Evolutionary conservation across 2,113 vertebrate genomes (phyloP).

Genomic region (Grantiella picta): DNA sequence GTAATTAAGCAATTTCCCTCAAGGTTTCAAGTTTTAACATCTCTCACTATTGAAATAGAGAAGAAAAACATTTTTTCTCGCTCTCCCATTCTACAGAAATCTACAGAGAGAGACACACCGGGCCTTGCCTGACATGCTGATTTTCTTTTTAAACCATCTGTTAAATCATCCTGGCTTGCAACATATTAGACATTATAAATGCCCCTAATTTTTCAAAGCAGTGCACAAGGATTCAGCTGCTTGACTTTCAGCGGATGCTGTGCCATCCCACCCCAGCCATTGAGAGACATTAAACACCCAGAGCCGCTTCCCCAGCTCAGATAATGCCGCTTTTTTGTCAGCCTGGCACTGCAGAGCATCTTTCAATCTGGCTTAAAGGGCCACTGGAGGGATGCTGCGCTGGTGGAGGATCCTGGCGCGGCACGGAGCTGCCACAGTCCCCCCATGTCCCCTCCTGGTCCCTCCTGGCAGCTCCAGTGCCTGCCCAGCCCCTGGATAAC

Average conservation of each 20-base stretch:
- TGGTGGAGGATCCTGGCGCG: neutral
- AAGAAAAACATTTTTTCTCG: conserved; percentile 57
- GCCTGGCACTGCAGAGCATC: conserved; percentile 48
- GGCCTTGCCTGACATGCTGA: conserved; percentile 57
- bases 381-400: conserved; percentile 46
- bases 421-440: neutral
- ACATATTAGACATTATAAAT: conserved; percentile 55
- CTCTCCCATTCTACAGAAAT: conserved; percentile 11
- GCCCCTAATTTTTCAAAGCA: conserved; percentile 63
- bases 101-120: conserved; percentile 18
- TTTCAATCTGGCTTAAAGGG: conserved; percentile 62
- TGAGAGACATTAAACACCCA: conserved; percentile 51
- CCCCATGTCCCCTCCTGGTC: neutral
- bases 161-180: conserved; percentile 61
- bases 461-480: accelerated
- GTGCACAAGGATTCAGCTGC: conserved; percentile 54
- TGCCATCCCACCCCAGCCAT: conserved; percentile 49
- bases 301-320: conserved; percentile 29
- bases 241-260: conserved; percentile 10
- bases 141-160: conserved; percentile 64
- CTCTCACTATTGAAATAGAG: conserved; percentile 24
- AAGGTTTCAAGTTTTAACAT: conserved; percentile 58
- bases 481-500: accelerated
- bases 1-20: conserved; percentile 56
- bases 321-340: conserved; percentile 16